Evolutionary conservation across 2,888 invertebrate genomes (phyloP), one percentile per base, ranked within the genome.

Genomic region (Ichneumoninae sp.): DNA sequence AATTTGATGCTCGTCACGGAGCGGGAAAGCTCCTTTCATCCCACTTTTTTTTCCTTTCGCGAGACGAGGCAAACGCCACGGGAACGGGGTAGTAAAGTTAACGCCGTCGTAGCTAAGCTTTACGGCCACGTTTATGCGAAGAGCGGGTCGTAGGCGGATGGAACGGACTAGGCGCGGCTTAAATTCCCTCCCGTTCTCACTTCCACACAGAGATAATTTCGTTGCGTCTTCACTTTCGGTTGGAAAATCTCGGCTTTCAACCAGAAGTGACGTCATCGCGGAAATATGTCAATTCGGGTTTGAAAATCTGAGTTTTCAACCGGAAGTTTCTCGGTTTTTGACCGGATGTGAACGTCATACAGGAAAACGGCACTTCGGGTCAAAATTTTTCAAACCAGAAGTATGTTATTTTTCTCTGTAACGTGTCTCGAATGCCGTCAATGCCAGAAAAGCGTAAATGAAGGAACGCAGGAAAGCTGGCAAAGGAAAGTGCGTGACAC

Each of bases 31-130:
- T 76, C 65, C 70, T 30, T 36, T 80, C 54, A 36, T 54, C 70
- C 69, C 52, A 40, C 30, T 65, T 75, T 57, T 40, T 71, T 30
- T 19, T 66, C n/a, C 26, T 19, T 40, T 47, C 72, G 60, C 62
- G 36, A 52, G 36, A 77, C 68, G 52, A 22, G 57, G 4, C 22
- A 26, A 30, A 68, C 74, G 77, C 74, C 62, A 66, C 72, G 72
- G 82, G 74, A 75, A 70, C 68, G 76, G 72, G 78, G 83, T 70
- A 83, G 77, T 87, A 86, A 87, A 88, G 83, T 87, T 87, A 87
- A 88, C 87, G 81, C 80, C 80, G 54, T 82, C 65, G 80, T 84
- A 72, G 83, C 66, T 74, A 75, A 85, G 83, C 86, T 87, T 86
- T 87, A 86, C 82, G 78, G 79, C 47, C 74, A 68, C 79, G 76